phyloP scores from a whole-genome alignment of 2,888 invertebrate genomes.

The Acronicta psi region DNA sequence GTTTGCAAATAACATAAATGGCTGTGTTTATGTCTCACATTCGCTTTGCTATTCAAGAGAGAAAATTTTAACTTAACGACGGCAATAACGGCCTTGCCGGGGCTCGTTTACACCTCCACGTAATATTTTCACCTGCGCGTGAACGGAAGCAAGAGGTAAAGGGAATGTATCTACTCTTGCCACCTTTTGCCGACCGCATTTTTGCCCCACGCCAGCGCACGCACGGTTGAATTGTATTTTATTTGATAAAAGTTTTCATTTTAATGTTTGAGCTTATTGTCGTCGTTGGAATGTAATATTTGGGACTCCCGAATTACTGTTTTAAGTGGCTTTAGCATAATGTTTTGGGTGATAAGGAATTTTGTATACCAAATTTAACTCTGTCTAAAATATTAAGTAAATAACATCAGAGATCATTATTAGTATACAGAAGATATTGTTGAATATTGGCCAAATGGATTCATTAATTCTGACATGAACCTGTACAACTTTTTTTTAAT shows the following conservation, averaged over 20 bases:
- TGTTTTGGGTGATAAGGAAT: slow-evolving; percentile 46
- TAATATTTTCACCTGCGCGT: slow-evolving; percentile 75
- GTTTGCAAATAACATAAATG: slow-evolving; percentile 78
- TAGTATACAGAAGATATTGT: neutral
- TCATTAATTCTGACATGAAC: no score
- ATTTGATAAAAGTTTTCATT: slow-evolving; percentile 63
- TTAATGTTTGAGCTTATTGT: slow-evolving; percentile 55
- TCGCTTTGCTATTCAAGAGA: slow-evolving; percentile 76
- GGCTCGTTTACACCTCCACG: slow-evolving; percentile 79
- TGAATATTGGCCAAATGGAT: neutral
- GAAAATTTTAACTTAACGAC: slow-evolving; percentile 83
- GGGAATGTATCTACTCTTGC: slow-evolving; percentile 65
- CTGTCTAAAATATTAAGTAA: neutral
- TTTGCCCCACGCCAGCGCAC: slow-evolving; percentile 61
- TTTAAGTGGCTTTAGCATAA: slow-evolving; percentile 39
- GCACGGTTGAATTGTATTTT: slow-evolving; percentile 62
- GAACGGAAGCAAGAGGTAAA: slow-evolving; percentile 73
- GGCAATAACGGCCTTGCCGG: slow-evolving; percentile 77
- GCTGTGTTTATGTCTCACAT: slow-evolving; percentile 76
- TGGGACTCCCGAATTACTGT: slow-evolving; percentile 35
- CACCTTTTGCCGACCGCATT: slow-evolving; percentile 63
- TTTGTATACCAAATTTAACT: slow-evolving; percentile 21
- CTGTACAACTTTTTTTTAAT: no score
- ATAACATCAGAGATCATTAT: neutral
- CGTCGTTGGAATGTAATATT: slow-evolving; percentile 52